A percentile compares a stretch with the other conserved stretches of the same genome.
Evolutionary conservation across 2,888 invertebrate genomes (phyloP).

Genomic region (Mythimna ferrago): DNA sequence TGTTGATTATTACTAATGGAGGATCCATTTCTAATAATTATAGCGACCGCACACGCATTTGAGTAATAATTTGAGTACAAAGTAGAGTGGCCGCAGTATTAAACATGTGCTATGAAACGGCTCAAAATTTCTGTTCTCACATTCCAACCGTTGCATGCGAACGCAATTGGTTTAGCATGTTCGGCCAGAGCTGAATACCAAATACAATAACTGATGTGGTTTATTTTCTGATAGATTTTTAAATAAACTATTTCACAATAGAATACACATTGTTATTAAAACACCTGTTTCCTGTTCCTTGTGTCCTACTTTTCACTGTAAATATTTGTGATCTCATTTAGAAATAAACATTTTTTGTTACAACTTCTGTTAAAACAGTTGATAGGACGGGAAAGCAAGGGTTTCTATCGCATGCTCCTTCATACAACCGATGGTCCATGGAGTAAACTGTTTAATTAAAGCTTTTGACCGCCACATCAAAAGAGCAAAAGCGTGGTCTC

Average conservation of each 20-base stretch:
- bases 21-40: constrained; percentile 68
- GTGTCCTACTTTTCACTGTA: constrained; percentile 11
- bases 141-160: constrained; percentile 82
- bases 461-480: no score
- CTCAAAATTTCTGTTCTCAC: constrained; percentile 76
- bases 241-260: constrained; percentile 82
- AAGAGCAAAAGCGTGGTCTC: no score
- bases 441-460: no score
- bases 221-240: constrained; percentile 83
- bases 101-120: constrained; percentile 64
- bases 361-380: neutral
- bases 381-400: neutral
- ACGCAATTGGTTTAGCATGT: constrained; percentile 70
- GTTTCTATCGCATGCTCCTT: no score
- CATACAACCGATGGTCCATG: no score
- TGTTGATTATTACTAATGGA: constrained; percentile 78
- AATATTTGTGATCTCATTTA: constrained; percentile 11
- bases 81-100: constrained; percentile 69
- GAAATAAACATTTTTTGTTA: neutral
- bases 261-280: constrained; percentile 62
- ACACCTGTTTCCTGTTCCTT: constrained; percentile 49
- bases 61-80: constrained; percentile 74
- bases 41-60: constrained; percentile 69
- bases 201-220: constrained; percentile 83
- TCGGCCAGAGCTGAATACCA: constrained; percentile 86